phyloP scores from a whole-genome alignment of 2,113 vertebrate species.

The Poicephalus gulielmi region DNA sequence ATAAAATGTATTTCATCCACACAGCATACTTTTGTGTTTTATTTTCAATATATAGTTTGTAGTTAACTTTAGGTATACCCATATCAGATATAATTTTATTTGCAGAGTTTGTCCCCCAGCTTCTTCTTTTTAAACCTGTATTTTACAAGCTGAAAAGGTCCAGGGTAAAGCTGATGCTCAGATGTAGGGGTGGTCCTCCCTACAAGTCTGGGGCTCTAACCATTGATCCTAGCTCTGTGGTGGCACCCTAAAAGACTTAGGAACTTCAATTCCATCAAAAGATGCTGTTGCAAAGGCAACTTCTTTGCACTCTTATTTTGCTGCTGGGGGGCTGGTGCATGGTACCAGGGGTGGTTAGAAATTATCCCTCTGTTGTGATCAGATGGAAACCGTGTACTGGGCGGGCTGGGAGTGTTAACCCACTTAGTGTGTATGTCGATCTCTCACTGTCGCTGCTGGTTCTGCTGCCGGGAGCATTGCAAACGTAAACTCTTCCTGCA shows the following conservation, averaged over 20 bases:
- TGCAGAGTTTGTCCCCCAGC: not conserved
- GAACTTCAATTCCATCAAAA: not conserved
- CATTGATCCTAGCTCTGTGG: not conserved
- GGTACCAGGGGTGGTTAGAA: not conserved
- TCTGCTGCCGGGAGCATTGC: not conserved
- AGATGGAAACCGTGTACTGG: not conserved
- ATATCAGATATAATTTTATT: not conserved
- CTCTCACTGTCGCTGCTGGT: accelerated
- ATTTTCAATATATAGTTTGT: not conserved
- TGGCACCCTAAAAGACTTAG: not conserved
- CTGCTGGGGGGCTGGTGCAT: not conserved
- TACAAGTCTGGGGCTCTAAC: not conserved
- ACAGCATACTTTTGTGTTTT: not conserved
- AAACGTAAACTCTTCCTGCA: not conserved
- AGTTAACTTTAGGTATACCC: not conserved
- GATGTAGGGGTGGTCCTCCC: not conserved
- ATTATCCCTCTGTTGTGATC: not conserved
- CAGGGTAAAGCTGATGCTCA: not conserved
- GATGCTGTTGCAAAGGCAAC: not conserved
- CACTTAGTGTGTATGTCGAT: not conserved
- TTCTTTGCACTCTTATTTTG: not conserved
- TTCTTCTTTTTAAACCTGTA: not conserved
- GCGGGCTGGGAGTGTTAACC: not conserved
- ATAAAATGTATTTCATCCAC: not conserved
- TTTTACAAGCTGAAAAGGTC: not conserved